phyloP scores from a whole-genome alignment of 1,140 invertebrate species.

The Drepana arcuata region DNA sequence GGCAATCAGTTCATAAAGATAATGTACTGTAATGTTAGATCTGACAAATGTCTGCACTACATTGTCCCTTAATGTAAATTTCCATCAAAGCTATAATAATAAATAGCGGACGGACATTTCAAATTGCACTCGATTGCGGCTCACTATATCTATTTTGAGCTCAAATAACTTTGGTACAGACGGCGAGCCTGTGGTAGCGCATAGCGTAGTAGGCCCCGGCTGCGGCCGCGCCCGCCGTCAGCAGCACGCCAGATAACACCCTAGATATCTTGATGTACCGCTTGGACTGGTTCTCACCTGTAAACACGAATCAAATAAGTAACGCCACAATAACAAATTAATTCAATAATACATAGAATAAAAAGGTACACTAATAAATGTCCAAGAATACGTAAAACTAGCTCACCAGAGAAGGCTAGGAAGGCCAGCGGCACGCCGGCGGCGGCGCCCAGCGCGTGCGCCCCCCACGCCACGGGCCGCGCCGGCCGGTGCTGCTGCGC shows the following conservation, averaged over 20 bases:
- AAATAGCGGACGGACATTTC: constrained; percentile 16
- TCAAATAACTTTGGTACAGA: too few species aligned
- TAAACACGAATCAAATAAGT: too few species aligned
- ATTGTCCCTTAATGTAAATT: constrained; percentile 8
- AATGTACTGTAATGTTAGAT: too few species aligned
- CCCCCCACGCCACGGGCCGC: constrained; percentile 81
- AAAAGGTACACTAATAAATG: too few species aligned
- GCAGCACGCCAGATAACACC: constrained; percentile 20
- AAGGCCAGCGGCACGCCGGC: constrained; percentile 86
- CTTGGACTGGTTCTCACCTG: constrained; percentile 39
- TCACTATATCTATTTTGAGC: background rate
- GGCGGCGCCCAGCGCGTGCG: constrained; percentile 85
- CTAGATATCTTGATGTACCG: constrained; percentile 22
- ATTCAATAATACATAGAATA: too few species aligned
- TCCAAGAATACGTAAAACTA: too few species aligned
- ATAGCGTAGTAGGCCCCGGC: too few species aligned
- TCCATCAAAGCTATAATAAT: constrained; percentile 15
- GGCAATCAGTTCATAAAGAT: too few species aligned
- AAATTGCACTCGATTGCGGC: constrained; percentile 16
- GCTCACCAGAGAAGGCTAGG: constrained; percentile 75
- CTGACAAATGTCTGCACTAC: too few species aligned
- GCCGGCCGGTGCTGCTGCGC: constrained; percentile 62
- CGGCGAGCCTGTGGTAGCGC: too few species aligned
- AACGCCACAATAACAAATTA: too few species aligned
- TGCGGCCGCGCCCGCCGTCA: constrained; percentile 15